These are phyloP conservation scores for Zaprionus davidi DNA, from an alignment of 1,140 invertebrate genomes.

Conservation along the genomic window DNA sequence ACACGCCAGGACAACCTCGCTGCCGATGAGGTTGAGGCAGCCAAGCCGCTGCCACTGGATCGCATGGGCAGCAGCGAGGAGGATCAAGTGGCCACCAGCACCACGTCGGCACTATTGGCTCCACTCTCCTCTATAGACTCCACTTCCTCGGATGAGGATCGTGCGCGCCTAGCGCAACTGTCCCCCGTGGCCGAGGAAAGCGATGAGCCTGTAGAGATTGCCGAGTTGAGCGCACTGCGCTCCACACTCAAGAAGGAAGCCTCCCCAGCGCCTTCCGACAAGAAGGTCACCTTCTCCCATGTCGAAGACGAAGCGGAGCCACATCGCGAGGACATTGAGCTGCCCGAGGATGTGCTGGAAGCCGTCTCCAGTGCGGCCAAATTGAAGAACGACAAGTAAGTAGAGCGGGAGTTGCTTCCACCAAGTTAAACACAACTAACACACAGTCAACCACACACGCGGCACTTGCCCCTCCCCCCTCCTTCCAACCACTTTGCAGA, in stretches of 20 bases:
- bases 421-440: slow-evolving; percentile 53
- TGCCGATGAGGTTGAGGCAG: slow-evolving; percentile 66
- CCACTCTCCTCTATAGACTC: slow-evolving; percentile 82
- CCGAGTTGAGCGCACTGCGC: slow-evolving; percentile 37
- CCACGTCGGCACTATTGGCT: slow-evolving; percentile 48
- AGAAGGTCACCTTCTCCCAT: slow-evolving; percentile 83
- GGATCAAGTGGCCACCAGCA: slow-evolving; percentile 54
- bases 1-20: slow-evolving; percentile 68
- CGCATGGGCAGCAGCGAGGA: slow-evolving; percentile 84
- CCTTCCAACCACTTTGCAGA: slow-evolving; percentile 61
- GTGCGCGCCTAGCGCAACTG: slow-evolving; percentile 58
- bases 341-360: slow-evolving; percentile 72
- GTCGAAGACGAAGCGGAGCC: slow-evolving; percentile 83
- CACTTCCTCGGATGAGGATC: slow-evolving; percentile 78
- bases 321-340: slow-evolving; percentile 77
- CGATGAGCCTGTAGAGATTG: slow-evolving; percentile 55
- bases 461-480: slow-evolving; percentile 49
- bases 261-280: slow-evolving; percentile 79
- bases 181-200: slow-evolving; percentile 75
- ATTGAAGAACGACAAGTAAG: slow-evolving; percentile 72
- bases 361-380: slow-evolving; percentile 64
- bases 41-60: slow-evolving; percentile 70
- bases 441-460: slow-evolving; percentile 3
- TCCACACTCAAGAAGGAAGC: slow-evolving; percentile 74
- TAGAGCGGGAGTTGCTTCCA: slow-evolving; percentile 7